A percentile compares a stretch with the other conserved stretches of the same genome.
Evolutionary conservation across 30 jellyfish, hydroid and myxozoan species (phyloP).

Genomic region (Nemopilema nomurai): DNA sequence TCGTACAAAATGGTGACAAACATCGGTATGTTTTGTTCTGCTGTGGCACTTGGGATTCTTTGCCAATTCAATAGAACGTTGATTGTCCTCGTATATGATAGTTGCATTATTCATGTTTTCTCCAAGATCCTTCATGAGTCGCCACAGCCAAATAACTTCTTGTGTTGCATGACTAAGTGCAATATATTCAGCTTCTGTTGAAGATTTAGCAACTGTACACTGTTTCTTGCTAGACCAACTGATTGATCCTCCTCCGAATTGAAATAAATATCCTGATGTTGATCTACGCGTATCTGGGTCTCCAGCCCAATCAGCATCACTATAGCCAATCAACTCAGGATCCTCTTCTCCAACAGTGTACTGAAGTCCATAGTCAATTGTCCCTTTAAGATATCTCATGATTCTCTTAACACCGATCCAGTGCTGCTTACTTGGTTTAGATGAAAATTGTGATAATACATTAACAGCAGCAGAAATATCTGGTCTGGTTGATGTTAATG

Average conservation of each 20-base stretch:
- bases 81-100: conserved; percentile 42
- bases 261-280: conserved; percentile 53
- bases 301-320: conserved; percentile 86
- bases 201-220: conserved; percentile 48
- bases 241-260: conserved; percentile 36
- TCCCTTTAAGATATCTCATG: conserved; percentile 66
- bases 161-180: conserved; percentile 51
- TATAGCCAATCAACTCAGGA: conserved; percentile 9
- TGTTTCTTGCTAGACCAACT: conserved; percentile 69
- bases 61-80: conserved; percentile 27
- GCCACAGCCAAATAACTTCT: conserved; percentile 66
- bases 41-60: conserved; percentile 53
- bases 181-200: conserved; percentile 68
- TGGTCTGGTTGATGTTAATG: too few species aligned
- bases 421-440: conserved; percentile 27
- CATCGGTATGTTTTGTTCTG: conserved; percentile 53
- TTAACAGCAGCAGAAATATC: too few species aligned
- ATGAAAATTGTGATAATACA: background rate
- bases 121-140: background rate
- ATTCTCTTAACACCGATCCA: conserved; percentile 68
- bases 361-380: conserved; percentile 13
- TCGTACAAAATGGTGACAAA: conserved; percentile 41
- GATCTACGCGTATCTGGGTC: conserved; percentile 38
- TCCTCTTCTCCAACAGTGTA: background rate
- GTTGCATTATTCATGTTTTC: background rate